Base-by-base conservation (phyloP, 2,797 vertebrate species). In the Etheostoma nigrum region DNA sequence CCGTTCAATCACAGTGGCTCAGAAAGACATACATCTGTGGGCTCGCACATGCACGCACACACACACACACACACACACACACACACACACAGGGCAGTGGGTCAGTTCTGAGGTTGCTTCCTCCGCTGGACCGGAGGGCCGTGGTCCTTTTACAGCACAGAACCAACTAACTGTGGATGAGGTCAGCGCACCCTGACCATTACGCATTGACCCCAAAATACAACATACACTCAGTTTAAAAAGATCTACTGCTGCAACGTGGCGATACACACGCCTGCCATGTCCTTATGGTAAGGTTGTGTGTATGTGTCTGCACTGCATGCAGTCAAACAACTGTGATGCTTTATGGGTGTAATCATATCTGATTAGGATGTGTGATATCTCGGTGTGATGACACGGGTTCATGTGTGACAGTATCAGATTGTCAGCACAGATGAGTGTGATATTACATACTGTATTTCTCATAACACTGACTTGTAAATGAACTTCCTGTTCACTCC, bases 171-270 rank as follows among this genome's bases (percentile, higher is more conserved):
- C 64, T 88, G 89, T 85, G 91, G 90, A 85, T 91, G 88, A 87
- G 87, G 89, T 93, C 86, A 84, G 75, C 84, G 81, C 85, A 81
- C 53, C 72, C 86, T 83, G 84, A 88, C 85, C 70, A 86, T 88
- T 75, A 78, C 71, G 2, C 86, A 81, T 21, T 40, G 53, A 67
- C 66, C 89, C 81, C 81, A 87, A 91, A 93, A 91, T 90, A 90
- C 70, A 76, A 70, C 82, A 82, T 74, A 63, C 48, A 36, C 81
- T 81, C 74, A 84, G 76, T 93, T 91, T 84, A 85, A 78, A 79
- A 78, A 86, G 63, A 83, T 84, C 82, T 0, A 0, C 82, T 76
- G 67, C 83, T 93, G 90, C 93, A 76, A 94, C 91, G 94, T 94
- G 93, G 95, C 93, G 92, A 83, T 48, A 74, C 87, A 52, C 58